Evolutionary conservation across 2,113 vertebrate species (phyloP).

Genomic region (Scolopax mira): DNA sequence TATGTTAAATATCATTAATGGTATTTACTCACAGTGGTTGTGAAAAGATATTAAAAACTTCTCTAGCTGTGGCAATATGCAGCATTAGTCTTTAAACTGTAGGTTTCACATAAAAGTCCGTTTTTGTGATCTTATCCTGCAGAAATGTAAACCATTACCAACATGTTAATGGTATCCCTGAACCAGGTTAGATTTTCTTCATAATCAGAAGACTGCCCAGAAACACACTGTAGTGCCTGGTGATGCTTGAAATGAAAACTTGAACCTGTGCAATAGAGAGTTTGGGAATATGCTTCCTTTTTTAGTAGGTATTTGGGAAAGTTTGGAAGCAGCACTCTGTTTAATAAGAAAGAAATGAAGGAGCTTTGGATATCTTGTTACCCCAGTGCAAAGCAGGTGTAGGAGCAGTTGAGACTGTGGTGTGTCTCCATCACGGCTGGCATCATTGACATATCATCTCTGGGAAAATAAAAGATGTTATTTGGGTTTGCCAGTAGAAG

Average conservation of each 20-base stretch:
- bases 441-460: fast-evolving
- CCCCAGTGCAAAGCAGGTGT: fast-evolving
- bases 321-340: not conserved
- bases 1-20: not conserved
- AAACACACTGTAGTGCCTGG: not conserved
- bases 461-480: not conserved
- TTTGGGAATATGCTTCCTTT: not conserved
- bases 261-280: not conserved
- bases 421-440: not conserved
- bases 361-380: not conserved
- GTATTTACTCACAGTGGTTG: not conserved
- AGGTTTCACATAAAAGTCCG: not conserved
- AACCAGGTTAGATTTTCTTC: not conserved
- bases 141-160: not conserved
- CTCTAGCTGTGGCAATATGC: not conserved
- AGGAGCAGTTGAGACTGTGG: not conserved
- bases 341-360: not conserved
- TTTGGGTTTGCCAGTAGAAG: not conserved
- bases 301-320: not conserved
- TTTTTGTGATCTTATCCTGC: not conserved
- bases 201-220: not conserved
- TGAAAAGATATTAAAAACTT: not conserved
- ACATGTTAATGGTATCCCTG: not conserved
- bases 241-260: not conserved
- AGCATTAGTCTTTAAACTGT: not conserved